Base-by-base conservation (phyloP, 2,113 vertebrate genomes). In the Sminthopsis crassicaudata region DNA sequence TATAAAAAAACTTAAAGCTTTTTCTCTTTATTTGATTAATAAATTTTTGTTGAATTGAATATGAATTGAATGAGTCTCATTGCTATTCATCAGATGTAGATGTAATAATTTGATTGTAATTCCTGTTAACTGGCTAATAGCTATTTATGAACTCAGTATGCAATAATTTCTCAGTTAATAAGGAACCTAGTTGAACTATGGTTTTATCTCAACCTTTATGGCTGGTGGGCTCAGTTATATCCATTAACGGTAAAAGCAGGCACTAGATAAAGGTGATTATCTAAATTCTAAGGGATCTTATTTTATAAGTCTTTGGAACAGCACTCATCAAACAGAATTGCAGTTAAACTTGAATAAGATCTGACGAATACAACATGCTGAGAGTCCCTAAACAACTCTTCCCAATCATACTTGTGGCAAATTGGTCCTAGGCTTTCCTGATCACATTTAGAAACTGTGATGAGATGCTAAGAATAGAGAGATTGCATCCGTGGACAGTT, bases 81-180 rank as follows among this genome's bases (percentile, higher is more conserved):
- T 14, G 50, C n/a, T 95, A 93, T 95, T 97, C 96, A 97, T 93
- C 92, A 93, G 94, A 94, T 96, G 84, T 92, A 96, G 95, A 97
- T 93, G 24, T 53, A 96, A 95, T 51, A 92, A 95, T 95, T 93
- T 95, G 90, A 95, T 92, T 94, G 57, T 90, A 36, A 89, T 57
- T 96, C 55, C 92, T 95, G 96, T 96, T 96, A 96, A 92, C 96
- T 94, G 54, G 89, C 95, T 97, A 97, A 95, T 97, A 97, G 96
- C 94, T 96, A 95, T 96, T 97, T 96, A 95, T 95, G 95, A 96
- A 95, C 94, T 89, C 92, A 91, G 93, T 89, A 95, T 95, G 92
- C 19, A 92, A 91, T 93, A 91, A 96, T 90, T 97, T 93, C 53
- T 42, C 30, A 90, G 91, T 92, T 97, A 97, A 97, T 93, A 57